These are phyloP conservation scores for Caenorhabditis remanei DNA, from an alignment of 1,140 invertebrate genomes.

Conservation along the genomic window DNA sequence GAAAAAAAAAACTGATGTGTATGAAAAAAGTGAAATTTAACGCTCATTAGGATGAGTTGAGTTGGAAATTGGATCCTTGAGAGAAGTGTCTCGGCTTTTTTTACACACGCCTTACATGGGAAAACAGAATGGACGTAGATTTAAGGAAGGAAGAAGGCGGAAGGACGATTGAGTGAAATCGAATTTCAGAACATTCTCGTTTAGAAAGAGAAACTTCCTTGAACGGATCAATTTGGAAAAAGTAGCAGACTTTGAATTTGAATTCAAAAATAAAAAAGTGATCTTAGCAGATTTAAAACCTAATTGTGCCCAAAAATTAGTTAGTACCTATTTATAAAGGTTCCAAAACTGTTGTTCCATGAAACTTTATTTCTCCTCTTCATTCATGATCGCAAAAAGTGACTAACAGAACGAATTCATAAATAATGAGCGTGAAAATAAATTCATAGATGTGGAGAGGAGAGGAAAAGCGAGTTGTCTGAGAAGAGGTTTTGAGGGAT, in stretches of 20 bases:
- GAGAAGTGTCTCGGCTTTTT: constrained; percentile 23
- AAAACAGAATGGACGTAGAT: background rate
- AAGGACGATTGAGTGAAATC: too few relatives aligned
- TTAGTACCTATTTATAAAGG: too few relatives aligned
- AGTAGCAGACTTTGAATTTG: too few relatives aligned
- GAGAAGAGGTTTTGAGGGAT: background rate
- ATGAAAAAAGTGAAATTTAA: constrained; percentile 5
- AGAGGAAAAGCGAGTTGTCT: background rate
- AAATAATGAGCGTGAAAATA: constrained; percentile 16
- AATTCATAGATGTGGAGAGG: constrained; percentile 22
- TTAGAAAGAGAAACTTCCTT: too few relatives aligned
- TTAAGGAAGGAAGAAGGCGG: background rate
- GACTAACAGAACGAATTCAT: constrained; percentile 40
- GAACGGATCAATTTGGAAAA: background rate
- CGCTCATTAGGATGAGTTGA: constrained; percentile 49
- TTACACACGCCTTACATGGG: constrained; percentile 12
- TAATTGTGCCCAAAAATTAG: too few relatives aligned
- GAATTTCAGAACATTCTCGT: too few relatives aligned
- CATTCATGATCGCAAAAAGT: background rate
- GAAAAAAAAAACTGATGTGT: background rate
- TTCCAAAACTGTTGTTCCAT: background rate
- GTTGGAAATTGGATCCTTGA: constrained; percentile 49
- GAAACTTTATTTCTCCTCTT: background rate
- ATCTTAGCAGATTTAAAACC: too few relatives aligned
- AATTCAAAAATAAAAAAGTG: too few relatives aligned